Evolutionary conservation across 2,797 vertebrate genomes (phyloP), one percentile per base, ranked within the genome.

Genomic region (Microctenopoma stevenorrisi): DNA sequence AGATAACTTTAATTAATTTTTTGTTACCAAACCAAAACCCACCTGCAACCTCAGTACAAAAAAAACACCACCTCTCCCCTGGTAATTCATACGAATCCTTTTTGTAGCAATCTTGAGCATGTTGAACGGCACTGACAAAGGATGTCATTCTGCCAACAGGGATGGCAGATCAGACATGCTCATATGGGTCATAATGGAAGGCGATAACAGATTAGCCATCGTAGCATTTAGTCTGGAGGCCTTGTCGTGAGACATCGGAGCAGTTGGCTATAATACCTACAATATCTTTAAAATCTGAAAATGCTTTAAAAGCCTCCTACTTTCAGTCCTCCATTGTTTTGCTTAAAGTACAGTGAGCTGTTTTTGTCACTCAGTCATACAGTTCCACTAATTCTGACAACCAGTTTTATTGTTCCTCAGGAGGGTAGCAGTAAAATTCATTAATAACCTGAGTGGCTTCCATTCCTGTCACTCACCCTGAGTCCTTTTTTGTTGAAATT

Each of bases 201-300:
- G 28, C 63, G 55, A 49, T 58, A 52, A 64, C 47, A 73, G 72
- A 60, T 62, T 51, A 68, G 37, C 72, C 63, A 67, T 68, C 71
- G 77, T 40, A 65, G 35, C 35, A 66, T 49, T 74, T 35, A 57
- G 25, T 69, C 43, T 68, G 59, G 47, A 47, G 47, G 55, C 64
- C 22, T 73, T 65, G 38, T 57, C 65, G 14, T n/a, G 42, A 61
- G 47, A 72, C 1, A 79, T 81, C 75, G 64, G 54, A 64, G n/a
- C 63, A 67, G 44, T 40, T 50, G 63, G 22, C 22, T 22, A 22
- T 22, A 22, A 22, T 22, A 22, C 22, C 22, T 22, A 22, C 22
- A 22, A 22, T 22, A 22, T 22, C 22, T 22, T 22, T 22, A 22
- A 22, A 1, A 22, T 22, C 22, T 22, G 38, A 60, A 77, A 69